phyloP scores from a whole-genome alignment of 2,113 vertebrate genomes.

The Gorsachius goisagi region DNA sequence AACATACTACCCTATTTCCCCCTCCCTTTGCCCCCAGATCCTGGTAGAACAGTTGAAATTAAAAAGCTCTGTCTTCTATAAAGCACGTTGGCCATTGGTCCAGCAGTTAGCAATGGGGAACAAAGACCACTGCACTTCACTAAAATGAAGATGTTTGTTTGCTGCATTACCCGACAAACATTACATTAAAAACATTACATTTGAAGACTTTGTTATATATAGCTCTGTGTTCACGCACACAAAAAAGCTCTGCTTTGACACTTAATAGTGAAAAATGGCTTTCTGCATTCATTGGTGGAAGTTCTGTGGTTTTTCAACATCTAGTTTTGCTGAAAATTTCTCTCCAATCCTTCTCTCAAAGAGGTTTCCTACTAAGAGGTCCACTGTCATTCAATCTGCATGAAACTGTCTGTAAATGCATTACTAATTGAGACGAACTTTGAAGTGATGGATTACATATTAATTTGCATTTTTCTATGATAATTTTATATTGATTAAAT shows the following conservation, averaged over 20 bases:
- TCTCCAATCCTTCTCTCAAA: neutral
- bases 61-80: neutral
- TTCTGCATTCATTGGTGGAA: neutral
- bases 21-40: neutral
- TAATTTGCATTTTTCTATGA: conserved; percentile 48
- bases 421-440: conserved; percentile 51
- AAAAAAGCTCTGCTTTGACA: neutral
- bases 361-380: neutral
- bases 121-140: neutral
- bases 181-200: neutral
- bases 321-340: neutral
- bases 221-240: neutral
- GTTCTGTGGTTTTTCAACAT: neutral
- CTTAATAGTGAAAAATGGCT: neutral
- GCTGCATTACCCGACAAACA: neutral
- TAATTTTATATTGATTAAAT: conserved; percentile 49
- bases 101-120: neutral
- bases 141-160: neutral
- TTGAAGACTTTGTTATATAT: neutral
- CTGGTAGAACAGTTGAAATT: neutral
- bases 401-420: neutral
- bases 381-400: neutral
- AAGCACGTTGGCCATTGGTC: neutral
- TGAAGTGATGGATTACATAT: conserved; percentile 35
- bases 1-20: neutral